Evolutionary conservation across 2,888 invertebrate genomes (phyloP), one percentile per base, ranked within the genome.

Genomic region (Noctuana brunneofusca): DNA sequence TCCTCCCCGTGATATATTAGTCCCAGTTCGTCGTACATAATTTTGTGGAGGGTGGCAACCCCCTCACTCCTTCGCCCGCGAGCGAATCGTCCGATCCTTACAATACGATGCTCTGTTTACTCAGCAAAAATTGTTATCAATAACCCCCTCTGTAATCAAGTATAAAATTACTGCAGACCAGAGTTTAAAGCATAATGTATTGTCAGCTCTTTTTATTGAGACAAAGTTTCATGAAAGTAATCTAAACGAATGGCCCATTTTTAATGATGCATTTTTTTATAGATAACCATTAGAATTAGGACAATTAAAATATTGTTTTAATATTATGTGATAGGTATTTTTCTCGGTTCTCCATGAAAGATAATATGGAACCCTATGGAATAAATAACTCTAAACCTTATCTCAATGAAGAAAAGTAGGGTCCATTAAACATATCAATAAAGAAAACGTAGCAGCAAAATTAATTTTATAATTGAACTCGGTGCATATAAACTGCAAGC

Each of bases 1-100:
- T 89, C 89, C 90, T 88, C 90, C 90, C 89, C 86, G 80, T 90
- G 89, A 91, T 91, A 91, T 91, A 91, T 91, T 88, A 86, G 86
- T 91, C 91, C 91, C 91, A 89, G 91, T 88, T 87, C 91, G 90
- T 91, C 91, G 91, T 91, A 91, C 91, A 91, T 91, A 91, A 91
- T 91, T 91, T 91, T 90, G 90, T 83, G 80, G 88, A 80, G 88
- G 86, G 86, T 81, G 83, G 83, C 69, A 70, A 78, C 83, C 71
- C 83, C 83, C 82, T 72, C 68, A 68, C 80, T 76, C 81, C 82
- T 81, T 74, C 80, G 75, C 80, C 82, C 82, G 76, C 81, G 77
- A 79, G 79, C 78, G 80, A 78, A 80, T 77, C 68, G 74, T 71
- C 77, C 86, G 83, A 84, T 84, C 84, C 81, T 82, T 79, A 87